These are phyloP conservation scores for Cirrhinus mrigala DNA, from an alignment of 2,797 vertebrate genomes.

Conservation along the genomic window DNA sequence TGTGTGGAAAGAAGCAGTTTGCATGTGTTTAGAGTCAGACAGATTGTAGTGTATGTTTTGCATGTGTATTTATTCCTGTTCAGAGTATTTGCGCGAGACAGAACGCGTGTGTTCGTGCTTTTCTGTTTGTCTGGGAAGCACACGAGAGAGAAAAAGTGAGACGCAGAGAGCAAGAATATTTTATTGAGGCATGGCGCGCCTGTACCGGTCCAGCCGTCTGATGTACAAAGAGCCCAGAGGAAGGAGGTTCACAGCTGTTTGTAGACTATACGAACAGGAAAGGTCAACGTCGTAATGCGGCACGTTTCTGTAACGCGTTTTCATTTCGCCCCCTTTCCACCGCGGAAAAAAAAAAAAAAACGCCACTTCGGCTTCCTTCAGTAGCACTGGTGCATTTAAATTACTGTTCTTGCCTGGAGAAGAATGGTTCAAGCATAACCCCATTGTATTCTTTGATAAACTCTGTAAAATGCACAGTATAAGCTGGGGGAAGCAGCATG, in stretches of 20 bases:
- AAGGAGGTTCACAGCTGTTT: slow-evolving; percentile 83
- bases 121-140: slow-evolving; percentile 72
- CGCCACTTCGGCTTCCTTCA: slow-evolving; percentile 73
- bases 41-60: slow-evolving; percentile 40
- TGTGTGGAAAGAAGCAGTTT: slow-evolving; percentile 56
- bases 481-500: slow-evolving; percentile 75
- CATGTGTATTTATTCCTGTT: slow-evolving; percentile 46
- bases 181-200: slow-evolving; percentile 77
- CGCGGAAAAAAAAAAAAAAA: slow-evolving; percentile 67
- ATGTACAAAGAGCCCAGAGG: slow-evolving; percentile 83
- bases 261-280: slow-evolving; percentile 80
- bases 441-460: slow-evolving; percentile 85
- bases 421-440: slow-evolving; percentile 83
- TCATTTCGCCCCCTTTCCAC: slow-evolving; percentile 76
- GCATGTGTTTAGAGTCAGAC: slow-evolving; percentile 44
- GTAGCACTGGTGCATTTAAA: slow-evolving; percentile 80
- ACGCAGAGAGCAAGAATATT: slow-evolving; percentile 73
- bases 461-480: slow-evolving; percentile 80
- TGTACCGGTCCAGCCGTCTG: slow-evolving; percentile 77
- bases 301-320: slow-evolving; percentile 74
- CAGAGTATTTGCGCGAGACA: slow-evolving; percentile 40
- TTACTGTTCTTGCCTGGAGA: slow-evolving; percentile 83
- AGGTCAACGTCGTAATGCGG: slow-evolving; percentile 83
- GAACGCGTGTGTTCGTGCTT: slow-evolving; percentile 66
- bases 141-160: slow-evolving; percentile 66